Conservation (phyloP, 2,888 invertebrate genomes). For the Orthosia cruda region DNA sequence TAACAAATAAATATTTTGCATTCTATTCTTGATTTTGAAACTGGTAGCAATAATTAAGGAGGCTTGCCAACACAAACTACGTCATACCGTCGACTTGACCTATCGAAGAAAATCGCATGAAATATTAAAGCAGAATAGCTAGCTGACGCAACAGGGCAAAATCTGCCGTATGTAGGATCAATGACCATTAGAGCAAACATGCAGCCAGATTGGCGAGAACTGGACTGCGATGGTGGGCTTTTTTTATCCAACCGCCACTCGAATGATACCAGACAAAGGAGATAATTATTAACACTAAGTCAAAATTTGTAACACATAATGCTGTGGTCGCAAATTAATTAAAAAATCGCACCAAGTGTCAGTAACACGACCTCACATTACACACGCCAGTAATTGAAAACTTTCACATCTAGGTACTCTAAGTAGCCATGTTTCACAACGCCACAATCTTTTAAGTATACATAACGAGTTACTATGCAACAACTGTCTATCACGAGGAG, state of each 20-base stretch:
- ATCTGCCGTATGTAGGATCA: neutral
- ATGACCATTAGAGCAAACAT: conserved; percentile 2
- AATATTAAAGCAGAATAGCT: neutral
- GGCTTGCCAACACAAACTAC: no score
- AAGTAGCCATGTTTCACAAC: neutral
- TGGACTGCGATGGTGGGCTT: no score
- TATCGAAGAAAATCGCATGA: neutral
- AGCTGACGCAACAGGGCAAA: neutral
- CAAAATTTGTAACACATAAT: neutral
- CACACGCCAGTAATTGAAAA: conserved; percentile 6
- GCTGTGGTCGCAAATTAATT: neutral
- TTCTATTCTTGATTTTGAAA: no score
- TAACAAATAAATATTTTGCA: no score
- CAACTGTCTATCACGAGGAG: no score
- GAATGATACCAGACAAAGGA: neutral
- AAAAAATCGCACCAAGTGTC: neutral
- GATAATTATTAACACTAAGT: neutral
- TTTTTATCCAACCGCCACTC: neutral
- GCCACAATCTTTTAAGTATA: neutral
- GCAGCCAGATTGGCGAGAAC: neutral
- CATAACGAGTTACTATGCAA: neutral
- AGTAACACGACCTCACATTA: neutral
- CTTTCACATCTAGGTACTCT: conserved; percentile 26
- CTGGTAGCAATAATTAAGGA: no score
- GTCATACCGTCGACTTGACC: no score